Percentiles rank a stretch among this genome's conserved stretches.
These are phyloP conservation scores for Sipha flava DNA, from an alignment of 1,140 invertebrate genomes.

Conservation along the genomic window DNA sequence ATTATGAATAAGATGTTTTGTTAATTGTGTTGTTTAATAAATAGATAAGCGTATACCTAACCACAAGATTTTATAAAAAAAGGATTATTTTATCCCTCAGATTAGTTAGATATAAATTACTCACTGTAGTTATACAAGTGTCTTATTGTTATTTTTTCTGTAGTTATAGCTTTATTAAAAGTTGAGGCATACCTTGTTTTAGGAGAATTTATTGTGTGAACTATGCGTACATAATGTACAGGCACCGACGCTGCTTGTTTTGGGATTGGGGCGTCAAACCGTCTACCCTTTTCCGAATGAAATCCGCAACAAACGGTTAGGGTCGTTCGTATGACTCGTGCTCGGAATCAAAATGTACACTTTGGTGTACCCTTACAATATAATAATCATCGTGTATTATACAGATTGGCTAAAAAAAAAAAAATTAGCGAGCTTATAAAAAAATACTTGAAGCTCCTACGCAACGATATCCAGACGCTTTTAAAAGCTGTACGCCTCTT, in stretches of 20 bases:
- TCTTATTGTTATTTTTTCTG: no score
- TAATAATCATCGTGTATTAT: background rate
- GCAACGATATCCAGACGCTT: background rate
- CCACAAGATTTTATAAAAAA: no score
- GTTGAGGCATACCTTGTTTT: background rate
- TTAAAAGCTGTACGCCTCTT: background rate
- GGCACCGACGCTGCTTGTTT: background rate
- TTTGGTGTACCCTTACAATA: background rate
- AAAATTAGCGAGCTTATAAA: background rate
- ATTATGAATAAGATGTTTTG: no score
- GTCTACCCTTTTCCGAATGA: background rate
- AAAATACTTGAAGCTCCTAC: background rate
- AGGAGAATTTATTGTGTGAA: background rate
- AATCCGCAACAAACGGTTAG: background rate
- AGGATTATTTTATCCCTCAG: no score
- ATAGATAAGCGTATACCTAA: no score
- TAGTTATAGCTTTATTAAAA: no score
- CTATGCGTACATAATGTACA: background rate
- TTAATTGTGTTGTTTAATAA: no score
- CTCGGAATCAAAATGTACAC: background rate
- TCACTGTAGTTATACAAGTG: no score
- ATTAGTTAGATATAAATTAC: no score
- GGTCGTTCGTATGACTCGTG: background rate
- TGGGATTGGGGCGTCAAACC: background rate
- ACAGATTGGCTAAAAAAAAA: background rate